Percentiles rank a stretch among this genome's conserved stretches.
phyloP scores from a whole-genome alignment of 2,797 vertebrate genomes.

The Poliocrania exsul region DNA sequence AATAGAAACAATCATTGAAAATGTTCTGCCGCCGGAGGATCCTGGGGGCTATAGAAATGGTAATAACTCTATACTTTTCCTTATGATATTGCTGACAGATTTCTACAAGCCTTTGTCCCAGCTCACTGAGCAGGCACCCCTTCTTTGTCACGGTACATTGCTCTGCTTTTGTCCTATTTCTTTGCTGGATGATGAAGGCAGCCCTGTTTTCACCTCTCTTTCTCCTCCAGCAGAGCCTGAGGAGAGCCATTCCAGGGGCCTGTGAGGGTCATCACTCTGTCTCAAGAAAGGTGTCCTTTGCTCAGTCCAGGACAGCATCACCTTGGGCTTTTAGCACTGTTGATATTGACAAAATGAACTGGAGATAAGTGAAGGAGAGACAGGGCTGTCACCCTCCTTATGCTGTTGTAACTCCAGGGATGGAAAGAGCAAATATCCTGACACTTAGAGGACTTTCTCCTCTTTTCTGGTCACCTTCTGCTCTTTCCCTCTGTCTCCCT shows the following conservation, averaged over 20 bases:
- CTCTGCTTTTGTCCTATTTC: slow-evolving; percentile 26
- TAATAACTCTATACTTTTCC: slow-evolving; percentile 55
- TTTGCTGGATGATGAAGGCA: slow-evolving; percentile 1
- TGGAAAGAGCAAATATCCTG: background rate
- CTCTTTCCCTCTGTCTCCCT: background rate
- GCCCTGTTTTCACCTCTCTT: background rate
- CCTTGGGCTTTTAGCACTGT: background rate
- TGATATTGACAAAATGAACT: fast-evolving
- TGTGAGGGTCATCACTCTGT: background rate
- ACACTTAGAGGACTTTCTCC: background rate
- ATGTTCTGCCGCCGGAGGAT: slow-evolving; percentile 62
- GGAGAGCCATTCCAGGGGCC: background rate
- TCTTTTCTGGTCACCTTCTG: background rate
- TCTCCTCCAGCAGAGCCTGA: background rate
- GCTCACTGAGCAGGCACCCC: slow-evolving; percentile 21
- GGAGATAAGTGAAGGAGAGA: background rate
- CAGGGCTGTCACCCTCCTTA: fast-evolving
- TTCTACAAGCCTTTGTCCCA: slow-evolving; percentile 32
- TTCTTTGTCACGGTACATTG: background rate
- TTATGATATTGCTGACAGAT: slow-evolving; percentile 50
- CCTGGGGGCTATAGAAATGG: slow-evolving; percentile 60
- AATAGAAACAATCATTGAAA: slow-evolving; percentile 75
- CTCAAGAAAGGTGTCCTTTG: background rate
- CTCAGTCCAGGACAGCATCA: background rate
- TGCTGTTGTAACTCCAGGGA: fast-evolving